Evolutionary conservation across 2,113 vertebrate genomes (phyloP), one percentile per base, ranked within the genome.

Genomic region (Mastomys natalensis): DNA sequence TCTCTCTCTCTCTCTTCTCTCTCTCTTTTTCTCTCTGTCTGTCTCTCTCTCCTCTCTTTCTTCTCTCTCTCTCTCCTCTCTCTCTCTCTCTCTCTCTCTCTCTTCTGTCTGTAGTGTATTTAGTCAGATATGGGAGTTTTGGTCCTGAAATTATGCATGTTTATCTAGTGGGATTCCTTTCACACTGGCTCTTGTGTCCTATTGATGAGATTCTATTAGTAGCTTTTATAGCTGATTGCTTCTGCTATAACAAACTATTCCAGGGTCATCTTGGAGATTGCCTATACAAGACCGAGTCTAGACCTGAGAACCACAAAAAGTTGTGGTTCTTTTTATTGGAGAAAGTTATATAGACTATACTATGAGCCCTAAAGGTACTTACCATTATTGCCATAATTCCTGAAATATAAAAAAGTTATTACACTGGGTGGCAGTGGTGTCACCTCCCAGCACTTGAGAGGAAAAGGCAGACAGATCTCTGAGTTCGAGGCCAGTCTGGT

Each of bases 51-150:
- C n/a, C n/a, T n/a, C n/a, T n/a, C n/a, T n/a, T n/a, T n/a, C n/a
- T n/a, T n/a, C n/a, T n/a, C n/a, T n/a, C n/a, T n/a, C n/a, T n/a
- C 9, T 8, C 9, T 8, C 9, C 8, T 53, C 51, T 53, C 51
- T 53, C 51, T 53, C 51, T 53, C 51, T 53, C 51, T 53, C 51
- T 53, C 51, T 48, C 45, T 48, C 45, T 48, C 45, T 48, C 45
- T 48, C 45, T 48, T 60, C 17, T 60, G 58, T 62, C 29, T 66
- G 29, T 40, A 12, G 66, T 88, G 45, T 93, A 26, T 96, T 97
- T 96, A 95, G 90, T 96, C 37, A 87, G 84, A 95, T 91, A 86
- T 40, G 60, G 45, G 11, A 53, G 84, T 93, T 94, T 95, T 81
- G 48, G 80, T 96, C 62, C 51, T 97, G 68, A 91, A 84, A 90